Evolutionary conservation across 2,797 vertebrate genomes (phyloP).

Genomic region (Xenops minutus): DNA sequence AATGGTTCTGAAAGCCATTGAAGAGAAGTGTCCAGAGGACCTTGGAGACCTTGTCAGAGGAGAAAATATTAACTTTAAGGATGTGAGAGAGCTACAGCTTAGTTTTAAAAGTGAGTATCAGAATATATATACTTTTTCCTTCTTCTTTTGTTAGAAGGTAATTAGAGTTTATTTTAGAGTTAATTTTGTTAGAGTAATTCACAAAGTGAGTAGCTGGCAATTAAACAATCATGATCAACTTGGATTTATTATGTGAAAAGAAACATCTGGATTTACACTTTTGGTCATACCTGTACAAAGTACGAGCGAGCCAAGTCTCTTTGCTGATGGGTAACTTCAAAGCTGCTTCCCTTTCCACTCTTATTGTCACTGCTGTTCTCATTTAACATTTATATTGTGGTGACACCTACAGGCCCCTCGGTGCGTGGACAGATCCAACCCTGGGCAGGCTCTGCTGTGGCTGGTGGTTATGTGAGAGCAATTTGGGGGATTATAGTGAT

Average conservation of each 20-base stretch:
- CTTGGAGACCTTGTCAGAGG: slow-evolving; percentile 58
- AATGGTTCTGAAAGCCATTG: slow-evolving; percentile 76
- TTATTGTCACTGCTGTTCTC: background rate
- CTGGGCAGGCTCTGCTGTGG: background rate
- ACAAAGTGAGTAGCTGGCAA: background rate
- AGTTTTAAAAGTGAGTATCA: slow-evolving; percentile 82
- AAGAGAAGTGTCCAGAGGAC: slow-evolving; percentile 75
- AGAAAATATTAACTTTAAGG: slow-evolving; percentile 75
- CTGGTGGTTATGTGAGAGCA: background rate
- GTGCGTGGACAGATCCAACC: background rate
- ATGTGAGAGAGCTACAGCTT: slow-evolving; percentile 78
- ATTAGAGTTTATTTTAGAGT: too few relatives aligned
- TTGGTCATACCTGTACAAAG: background rate
- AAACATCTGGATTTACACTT: background rate
- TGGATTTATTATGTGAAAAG: background rate
- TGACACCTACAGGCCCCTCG: slow-evolving; percentile 60
- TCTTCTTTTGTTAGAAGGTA: background rate
- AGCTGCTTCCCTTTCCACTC: background rate
- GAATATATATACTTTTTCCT: background rate
- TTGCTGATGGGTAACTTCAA: background rate
- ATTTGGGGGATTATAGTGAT: background rate
- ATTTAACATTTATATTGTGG: slow-evolving; percentile 65
- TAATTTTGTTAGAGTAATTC: too few relatives aligned
- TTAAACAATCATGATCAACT: background rate
- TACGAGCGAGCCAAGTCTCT: background rate